Percentiles rank a stretch among this genome's conserved stretches.
Evolutionary conservation across 2,113 vertebrate species (phyloP).

Genomic region (Tragelaphus imberbis): DNA sequence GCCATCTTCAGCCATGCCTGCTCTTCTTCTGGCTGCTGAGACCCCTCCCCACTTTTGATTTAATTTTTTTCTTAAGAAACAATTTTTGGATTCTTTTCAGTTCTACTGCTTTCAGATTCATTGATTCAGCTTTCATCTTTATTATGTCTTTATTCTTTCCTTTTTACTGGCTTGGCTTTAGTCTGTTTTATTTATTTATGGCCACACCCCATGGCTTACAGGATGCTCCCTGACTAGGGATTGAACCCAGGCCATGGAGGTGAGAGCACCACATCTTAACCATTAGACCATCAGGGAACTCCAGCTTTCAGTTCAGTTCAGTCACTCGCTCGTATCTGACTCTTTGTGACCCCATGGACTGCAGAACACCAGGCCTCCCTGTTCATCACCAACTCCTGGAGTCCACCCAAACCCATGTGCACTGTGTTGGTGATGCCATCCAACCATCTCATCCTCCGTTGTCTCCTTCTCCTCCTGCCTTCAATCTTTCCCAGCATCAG

Average conservation of each 20-base stretch:
- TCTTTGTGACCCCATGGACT: neutral
- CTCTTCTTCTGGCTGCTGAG: slow-evolving; percentile 37
- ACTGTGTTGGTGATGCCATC: neutral
- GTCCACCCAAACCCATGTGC: neutral
- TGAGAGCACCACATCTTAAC: neutral
- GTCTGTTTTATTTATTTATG: neutral
- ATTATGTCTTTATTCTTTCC: neutral
- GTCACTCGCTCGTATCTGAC: neutral
- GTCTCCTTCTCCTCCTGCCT: neutral
- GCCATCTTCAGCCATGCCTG: slow-evolving; percentile 67
- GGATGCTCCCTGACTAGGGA: neutral
- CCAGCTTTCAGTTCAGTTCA: neutral
- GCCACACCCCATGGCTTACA: neutral
- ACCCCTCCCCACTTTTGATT: slow-evolving; percentile 31
- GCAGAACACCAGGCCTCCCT: neutral
- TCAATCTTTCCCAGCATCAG: neutral
- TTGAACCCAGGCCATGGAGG: neutral
- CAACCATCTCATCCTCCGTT: neutral
- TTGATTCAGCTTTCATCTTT: neutral
- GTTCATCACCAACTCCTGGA: neutral
- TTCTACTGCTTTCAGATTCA: neutral
- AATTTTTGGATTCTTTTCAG: neutral
- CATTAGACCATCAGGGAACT: neutral
- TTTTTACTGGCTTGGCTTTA: neutral
- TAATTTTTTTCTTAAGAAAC: neutral